phyloP scores from a whole-genome alignment of 2,888 invertebrate species.

The Drosophila pseudotakahashii region DNA sequence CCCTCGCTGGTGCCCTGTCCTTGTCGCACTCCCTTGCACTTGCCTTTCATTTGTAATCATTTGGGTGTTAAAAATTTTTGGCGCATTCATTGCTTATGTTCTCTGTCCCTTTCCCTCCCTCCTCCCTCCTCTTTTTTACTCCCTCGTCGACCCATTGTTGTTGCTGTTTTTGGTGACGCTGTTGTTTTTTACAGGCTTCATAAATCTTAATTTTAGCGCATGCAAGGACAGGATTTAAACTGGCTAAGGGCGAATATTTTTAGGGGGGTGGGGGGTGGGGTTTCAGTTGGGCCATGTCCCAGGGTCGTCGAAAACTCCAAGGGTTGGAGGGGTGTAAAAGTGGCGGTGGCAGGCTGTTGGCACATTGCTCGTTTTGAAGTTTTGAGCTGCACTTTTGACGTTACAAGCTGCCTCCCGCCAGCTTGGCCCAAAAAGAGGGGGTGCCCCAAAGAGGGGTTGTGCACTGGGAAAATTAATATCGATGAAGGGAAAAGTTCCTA shows the following conservation, averaged over 20 bases:
- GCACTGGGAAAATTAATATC: not conserved
- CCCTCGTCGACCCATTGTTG: not conserved
- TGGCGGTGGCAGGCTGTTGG: conserved; percentile 38
- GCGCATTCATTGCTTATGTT: conserved; percentile 68
- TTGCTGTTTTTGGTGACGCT: conserved; percentile 55
- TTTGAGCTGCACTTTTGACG: conserved; percentile 80
- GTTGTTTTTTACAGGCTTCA: conserved; percentile 80
- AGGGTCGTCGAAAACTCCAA: not conserved
- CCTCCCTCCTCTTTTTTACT: not conserved
- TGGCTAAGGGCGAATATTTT: conserved; percentile 36
- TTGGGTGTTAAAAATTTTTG: conserved; percentile 77
- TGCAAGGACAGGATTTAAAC: conserved; percentile 64
- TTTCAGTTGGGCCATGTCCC: not conserved
- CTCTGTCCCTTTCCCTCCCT: not conserved
- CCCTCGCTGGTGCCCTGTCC: too few species aligned
- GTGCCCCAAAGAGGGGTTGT: conserved; percentile 3
- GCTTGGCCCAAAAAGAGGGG: conserved; percentile 7
- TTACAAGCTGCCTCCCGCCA: conserved; percentile 58
- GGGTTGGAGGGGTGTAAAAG: not conserved
- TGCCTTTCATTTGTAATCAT: conserved; percentile 77
- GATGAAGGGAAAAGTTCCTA: not conserved
- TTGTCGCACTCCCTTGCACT: too few species aligned
- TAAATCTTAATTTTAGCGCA: conserved; percentile 80
- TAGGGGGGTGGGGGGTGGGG: not conserved
- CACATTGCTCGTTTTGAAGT: conserved; percentile 79